phyloP scores from a whole-genome alignment of 2,113 vertebrate genomes.

The Myiozetetes cayanensis region DNA sequence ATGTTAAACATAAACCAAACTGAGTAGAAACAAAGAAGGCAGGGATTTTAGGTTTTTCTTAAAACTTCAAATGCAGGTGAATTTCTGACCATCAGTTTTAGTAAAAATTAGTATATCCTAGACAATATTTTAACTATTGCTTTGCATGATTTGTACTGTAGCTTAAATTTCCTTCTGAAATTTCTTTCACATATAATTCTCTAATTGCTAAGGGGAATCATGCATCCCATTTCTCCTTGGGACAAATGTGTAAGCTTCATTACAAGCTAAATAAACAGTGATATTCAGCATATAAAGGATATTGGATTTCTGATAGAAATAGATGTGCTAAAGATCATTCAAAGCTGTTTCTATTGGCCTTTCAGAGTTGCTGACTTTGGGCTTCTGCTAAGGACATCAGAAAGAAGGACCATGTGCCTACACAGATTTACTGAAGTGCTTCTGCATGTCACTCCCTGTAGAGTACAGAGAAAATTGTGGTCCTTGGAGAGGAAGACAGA shows the following conservation, averaged over 20 bases:
- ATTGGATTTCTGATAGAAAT: not conserved
- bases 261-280: not conserved
- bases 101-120: not conserved
- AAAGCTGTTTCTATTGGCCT: not conserved
- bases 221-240: not conserved
- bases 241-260: not conserved
- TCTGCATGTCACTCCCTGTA: not conserved
- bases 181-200: not conserved
- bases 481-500: not conserved
- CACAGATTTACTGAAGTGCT: not conserved
- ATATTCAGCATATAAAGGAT: not conserved
- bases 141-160: not conserved
- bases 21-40: not conserved
- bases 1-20: not conserved
- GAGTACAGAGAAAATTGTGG: not conserved
- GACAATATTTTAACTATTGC: not conserved
- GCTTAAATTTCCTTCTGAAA: not conserved
- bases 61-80: not conserved
- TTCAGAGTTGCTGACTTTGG: not conserved
- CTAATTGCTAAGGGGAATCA: not conserved
- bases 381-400: not conserved
- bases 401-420: not conserved
- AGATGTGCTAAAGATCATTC: not conserved
- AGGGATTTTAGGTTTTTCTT: not conserved
- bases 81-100: not conserved